Evolutionary conservation across 2,888 invertebrate genomes (phyloP).

Genomic region (Antheraea assamensis): DNA sequence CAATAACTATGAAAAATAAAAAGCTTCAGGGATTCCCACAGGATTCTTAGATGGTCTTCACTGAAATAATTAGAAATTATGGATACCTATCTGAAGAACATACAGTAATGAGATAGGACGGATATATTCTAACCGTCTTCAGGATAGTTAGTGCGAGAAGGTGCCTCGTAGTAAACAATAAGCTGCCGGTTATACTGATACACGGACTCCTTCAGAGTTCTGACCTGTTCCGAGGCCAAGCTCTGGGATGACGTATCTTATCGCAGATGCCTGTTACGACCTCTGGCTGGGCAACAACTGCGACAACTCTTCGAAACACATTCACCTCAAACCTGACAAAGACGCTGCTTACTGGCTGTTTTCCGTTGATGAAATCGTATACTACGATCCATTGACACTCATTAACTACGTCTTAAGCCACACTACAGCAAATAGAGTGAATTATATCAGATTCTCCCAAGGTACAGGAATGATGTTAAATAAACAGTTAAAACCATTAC

Average conservation of each 20-base stretch:
- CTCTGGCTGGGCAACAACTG: constrained; percentile 39
- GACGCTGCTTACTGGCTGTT: constrained; percentile 82
- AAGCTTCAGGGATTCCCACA: constrained; percentile 29
- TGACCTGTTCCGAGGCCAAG: constrained; percentile 59
- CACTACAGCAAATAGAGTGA: constrained; percentile 49
- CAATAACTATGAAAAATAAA: constrained; percentile 30
- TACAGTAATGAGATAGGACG: constrained; percentile 57
- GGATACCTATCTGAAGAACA: constrained; percentile 59
- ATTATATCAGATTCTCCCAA: constrained; percentile 88
- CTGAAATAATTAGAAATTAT: constrained; percentile 32
- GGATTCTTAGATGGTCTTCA: constrained; percentile 33
- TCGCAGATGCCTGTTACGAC: constrained; percentile 40
- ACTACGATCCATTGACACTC: constrained; percentile 87
- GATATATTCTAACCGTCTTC: constrained; percentile 58
- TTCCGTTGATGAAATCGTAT: constrained; percentile 89
- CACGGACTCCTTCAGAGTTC: constrained; percentile 64
- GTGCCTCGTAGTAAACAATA: constrained; percentile 21
- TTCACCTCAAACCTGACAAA: constrained; percentile 49
- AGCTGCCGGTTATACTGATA: constrained; percentile 58
- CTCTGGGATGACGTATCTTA: constrained; percentile 45
- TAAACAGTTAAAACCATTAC: too few relatives aligned
- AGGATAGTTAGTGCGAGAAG: constrained; percentile 28
- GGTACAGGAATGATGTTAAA: constrained; percentile 86
- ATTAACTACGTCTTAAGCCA: constrained; percentile 56
- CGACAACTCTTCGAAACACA: constrained; percentile 67